Conservation (phyloP, 2,888 invertebrate genomes). For the Hofmannophila pseudospretella region DNA sequence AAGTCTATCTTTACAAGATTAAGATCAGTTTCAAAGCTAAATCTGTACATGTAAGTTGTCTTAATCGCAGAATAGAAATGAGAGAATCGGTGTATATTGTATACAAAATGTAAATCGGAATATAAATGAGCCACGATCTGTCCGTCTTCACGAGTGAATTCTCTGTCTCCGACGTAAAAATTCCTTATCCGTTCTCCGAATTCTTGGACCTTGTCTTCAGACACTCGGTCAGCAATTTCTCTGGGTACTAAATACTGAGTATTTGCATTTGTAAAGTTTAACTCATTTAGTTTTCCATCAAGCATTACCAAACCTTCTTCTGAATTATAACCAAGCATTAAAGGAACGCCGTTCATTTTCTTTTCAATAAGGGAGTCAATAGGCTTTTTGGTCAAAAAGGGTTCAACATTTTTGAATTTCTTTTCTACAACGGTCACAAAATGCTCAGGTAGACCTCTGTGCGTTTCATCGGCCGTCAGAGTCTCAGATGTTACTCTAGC, state of each 20-base stretch:
- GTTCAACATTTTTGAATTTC: constrained; percentile 23
- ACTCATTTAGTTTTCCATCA: constrained; percentile 16
- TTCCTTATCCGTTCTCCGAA: constrained; percentile 23
- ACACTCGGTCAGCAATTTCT: constrained; percentile 21
- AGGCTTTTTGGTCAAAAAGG: constrained; percentile 31
- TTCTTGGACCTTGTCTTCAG: constrained; percentile 16
- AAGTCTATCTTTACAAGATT: constrained; percentile 40
- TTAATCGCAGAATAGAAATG: constrained; percentile 15
- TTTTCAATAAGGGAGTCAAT: constrained; percentile 24
- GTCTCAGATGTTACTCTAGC: constrained; percentile 22
- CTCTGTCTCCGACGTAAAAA: constrained; percentile 26
- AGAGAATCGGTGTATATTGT: constrained; percentile 23
- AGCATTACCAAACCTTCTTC: constrained; percentile 28
- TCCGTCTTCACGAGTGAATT: constrained; percentile 19
- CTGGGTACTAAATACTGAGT: constrained; percentile 27
- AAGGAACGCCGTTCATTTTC: constrained; percentile 26
- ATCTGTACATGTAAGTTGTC: neutral
- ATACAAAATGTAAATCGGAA: constrained; percentile 25
- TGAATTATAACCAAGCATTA: constrained; percentile 34
- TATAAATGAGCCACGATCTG: constrained; percentile 16
- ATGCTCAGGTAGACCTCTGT: constrained; percentile 28
- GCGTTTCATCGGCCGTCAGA: constrained; percentile 26
- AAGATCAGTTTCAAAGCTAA: constrained; percentile 34
- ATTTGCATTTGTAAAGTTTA: constrained; percentile 25
- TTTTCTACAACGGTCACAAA: constrained; percentile 42